Base-by-base conservation (phyloP, 1,140 invertebrate genomes). In the Drosophila orosa region DNA sequence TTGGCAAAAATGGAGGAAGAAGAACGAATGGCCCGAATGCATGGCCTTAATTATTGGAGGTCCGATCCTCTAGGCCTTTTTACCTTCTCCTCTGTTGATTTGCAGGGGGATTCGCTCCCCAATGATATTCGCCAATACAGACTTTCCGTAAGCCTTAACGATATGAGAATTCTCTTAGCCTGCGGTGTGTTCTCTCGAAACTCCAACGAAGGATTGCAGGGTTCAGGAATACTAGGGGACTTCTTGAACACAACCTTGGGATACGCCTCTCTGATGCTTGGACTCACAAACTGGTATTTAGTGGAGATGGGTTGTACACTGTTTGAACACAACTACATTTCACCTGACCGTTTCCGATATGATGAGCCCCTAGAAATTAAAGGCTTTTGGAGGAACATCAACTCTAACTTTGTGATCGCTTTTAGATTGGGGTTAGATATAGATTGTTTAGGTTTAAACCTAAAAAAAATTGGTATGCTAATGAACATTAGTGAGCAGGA, bases 201-300 rank as follows among this genome's bases (percentile, higher is more conserved):
- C 7, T 3, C 39, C 17, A n/a, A n/a, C 9, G 39, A 19, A 40
- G 2, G n/a, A 12, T 19, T 1, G 6, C 6, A 15, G 5, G 2
- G 0, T 15, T 15, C 7, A 7, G 13, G 8, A 45, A 8, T 5
- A 9, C 13, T 10, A 8, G 5, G 0, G 13, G 22, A 24, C 22
- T 3, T 45, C 22, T 45, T 24, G 8, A 1, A 24, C 44, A 24
- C 8, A 45, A 15, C 44, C 44, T 15, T 24, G 44, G 22, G 13
- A 45, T 24, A 24, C 13, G 44, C 22, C 8, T 45, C 44, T 45
- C 13, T 45, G 22, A 45, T 45, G 22, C 44, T 45, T 22, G 44
- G 44, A 24, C 44, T 45, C 24, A 45, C 44, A n/a, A 45, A 45
- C 13, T 45, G 44, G 44, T 22, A 13, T 24, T 45, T 45, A 7